Percentiles rank a stretch among this genome's conserved stretches.
These are phyloP conservation scores for Baronia brevicornis DNA, from an alignment of 2,888 invertebrate species.

Conservation along the genomic window DNA sequence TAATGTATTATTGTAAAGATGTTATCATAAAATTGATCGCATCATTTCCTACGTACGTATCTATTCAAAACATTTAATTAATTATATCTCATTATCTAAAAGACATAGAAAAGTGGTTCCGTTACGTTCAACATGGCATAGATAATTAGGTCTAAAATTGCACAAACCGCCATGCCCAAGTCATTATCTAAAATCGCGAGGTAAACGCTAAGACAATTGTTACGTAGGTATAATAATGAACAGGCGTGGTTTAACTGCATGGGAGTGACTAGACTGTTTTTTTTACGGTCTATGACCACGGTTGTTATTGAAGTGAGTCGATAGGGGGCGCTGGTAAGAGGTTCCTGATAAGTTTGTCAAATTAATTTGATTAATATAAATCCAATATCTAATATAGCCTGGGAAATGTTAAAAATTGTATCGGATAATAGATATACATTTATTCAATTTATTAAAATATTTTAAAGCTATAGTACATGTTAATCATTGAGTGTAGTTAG, in stretches of 20 bases:
- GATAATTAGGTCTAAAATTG: slow-evolving; percentile 12
- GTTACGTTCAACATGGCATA: slow-evolving; percentile 3
- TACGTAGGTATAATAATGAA: slow-evolving; percentile 32
- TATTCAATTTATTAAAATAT: not conserved
- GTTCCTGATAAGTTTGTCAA: slow-evolving; percentile 1
- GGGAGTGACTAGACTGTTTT: slow-evolving; percentile 46
- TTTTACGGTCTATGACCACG: slow-evolving; percentile 46
- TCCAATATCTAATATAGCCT: too few species aligned
- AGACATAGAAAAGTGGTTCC: slow-evolving; percentile 5
- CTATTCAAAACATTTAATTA: slow-evolving; percentile 9
- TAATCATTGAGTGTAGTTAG: too few species aligned
- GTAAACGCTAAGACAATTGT: slow-evolving; percentile 19
- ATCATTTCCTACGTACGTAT: slow-evolving; percentile 3
- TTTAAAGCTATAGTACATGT: too few species aligned
- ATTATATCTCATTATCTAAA: not conserved
- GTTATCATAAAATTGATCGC: too few species aligned
- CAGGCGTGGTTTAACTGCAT: slow-evolving; percentile 44
- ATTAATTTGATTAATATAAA: too few species aligned
- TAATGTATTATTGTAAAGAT: too few species aligned
- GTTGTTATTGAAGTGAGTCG: slow-evolving; percentile 21
- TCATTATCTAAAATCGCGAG: slow-evolving; percentile 20
- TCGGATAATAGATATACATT: not conserved
- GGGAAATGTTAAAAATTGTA: slow-evolving; percentile 5
- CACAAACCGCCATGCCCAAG: slow-evolving; percentile 14
- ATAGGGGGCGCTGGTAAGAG: slow-evolving; percentile 14